Percentiles rank a stretch among this genome's conserved stretches.
These are phyloP conservation scores for Prunella fulvescens DNA, from an alignment of 2,113 vertebrate species.

Conservation along the genomic window DNA sequence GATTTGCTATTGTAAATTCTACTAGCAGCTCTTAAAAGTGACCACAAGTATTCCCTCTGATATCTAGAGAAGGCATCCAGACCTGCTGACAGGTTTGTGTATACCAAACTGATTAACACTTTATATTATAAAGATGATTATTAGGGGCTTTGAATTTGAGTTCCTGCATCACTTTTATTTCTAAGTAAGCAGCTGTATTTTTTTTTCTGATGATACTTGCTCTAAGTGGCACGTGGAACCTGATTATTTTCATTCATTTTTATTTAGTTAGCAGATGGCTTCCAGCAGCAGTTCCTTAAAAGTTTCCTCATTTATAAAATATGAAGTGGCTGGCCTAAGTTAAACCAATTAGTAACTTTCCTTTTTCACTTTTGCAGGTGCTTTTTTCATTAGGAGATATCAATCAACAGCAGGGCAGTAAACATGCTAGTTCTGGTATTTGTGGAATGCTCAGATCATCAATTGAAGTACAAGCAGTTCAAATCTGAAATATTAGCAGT, in stretches of 20 bases:
- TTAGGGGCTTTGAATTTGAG: not conserved
- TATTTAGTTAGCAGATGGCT: slow-evolving; percentile 56
- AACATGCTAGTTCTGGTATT: slow-evolving; percentile 55
- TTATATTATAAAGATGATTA: not conserved
- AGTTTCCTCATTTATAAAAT: slow-evolving; percentile 60
- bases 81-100: not conserved
- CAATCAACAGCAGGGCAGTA: slow-evolving; percentile 58
- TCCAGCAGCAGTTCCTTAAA: slow-evolving; percentile 49
- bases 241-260: slow-evolving; percentile 46
- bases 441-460: slow-evolving; percentile 57
- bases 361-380: slow-evolving; percentile 62
- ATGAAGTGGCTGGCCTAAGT: slow-evolving; percentile 59
- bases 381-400: slow-evolving; percentile 60
- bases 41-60: not conserved
- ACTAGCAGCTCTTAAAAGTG: not conserved
- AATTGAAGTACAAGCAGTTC: slow-evolving; percentile 44
- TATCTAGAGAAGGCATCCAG: not conserved
- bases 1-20: slow-evolving; percentile 15
- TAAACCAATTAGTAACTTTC: slow-evolving; percentile 65
- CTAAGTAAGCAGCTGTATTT: not conserved
- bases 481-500: slow-evolving; percentile 60
- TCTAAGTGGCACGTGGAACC: not conserved
- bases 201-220: not conserved
- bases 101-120: not conserved
- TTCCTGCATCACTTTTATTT: not conserved